A percentile compares a stretch with the other conserved stretches of the same genome.
phyloP scores from a whole-genome alignment of 2,888 invertebrate genomes.

The Neoascia interrupta region DNA sequence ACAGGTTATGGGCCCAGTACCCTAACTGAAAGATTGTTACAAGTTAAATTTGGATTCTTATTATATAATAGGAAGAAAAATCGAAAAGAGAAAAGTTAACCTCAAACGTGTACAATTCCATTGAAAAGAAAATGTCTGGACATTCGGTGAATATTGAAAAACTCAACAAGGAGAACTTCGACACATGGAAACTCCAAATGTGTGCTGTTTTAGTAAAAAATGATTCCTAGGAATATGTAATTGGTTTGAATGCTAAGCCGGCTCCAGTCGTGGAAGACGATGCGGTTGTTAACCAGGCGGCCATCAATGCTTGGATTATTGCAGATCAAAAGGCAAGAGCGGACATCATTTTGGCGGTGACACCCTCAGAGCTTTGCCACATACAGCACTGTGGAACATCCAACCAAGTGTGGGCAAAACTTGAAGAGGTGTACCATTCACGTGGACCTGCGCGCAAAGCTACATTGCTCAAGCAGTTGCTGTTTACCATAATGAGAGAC shows the following conservation, averaged over 20 bases:
- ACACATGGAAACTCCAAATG: conserved; percentile 30
- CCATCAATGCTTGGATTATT: conserved; percentile 2
- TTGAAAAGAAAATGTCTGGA: background rate
- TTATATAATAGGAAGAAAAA: too few species aligned
- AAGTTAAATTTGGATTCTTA: too few species aligned
- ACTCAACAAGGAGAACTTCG: conserved; percentile 20
- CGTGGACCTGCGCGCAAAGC: conserved; percentile 77
- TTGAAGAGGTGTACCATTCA: conserved; percentile 75
- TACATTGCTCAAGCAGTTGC: conserved; percentile 76
- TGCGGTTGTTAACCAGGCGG: background rate
- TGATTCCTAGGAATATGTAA: conserved; percentile 11
- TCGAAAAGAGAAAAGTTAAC: too few species aligned
- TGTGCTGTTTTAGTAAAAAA: conserved; percentile 22
- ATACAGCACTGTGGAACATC: conserved; percentile 72
- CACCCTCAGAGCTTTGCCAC: conserved; percentile 22
- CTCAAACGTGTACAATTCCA: too few species aligned
- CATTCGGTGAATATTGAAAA: background rate
- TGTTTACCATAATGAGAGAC: conserved; percentile 74
- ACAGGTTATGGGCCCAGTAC: too few species aligned
- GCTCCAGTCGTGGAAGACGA: background rate
- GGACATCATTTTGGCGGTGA: conserved; percentile 67
- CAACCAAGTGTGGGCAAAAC: conserved; percentile 74
- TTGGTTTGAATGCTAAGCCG: conserved; percentile 2
- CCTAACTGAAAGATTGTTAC: too few species aligned
- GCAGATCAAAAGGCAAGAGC: conserved; percentile 67